A percentile compares a stretch with the other conserved stretches of the same genome.
Conservation (phyloP, 1,140 invertebrate genomes). For the Batillaria attramentaria region DNA sequence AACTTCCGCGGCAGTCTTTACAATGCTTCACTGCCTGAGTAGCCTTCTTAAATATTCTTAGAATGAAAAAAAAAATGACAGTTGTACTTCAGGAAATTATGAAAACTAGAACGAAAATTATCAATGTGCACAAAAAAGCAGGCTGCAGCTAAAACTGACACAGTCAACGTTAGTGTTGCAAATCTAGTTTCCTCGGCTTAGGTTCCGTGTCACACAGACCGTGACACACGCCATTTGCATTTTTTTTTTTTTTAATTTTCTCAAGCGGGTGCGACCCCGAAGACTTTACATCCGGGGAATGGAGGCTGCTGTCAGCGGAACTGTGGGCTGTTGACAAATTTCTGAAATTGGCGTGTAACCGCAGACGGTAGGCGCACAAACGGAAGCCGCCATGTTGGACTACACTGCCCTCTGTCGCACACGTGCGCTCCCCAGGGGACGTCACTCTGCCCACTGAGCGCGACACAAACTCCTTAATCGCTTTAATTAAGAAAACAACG, state of each 20-base stretch:
- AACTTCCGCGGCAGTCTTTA: no score
- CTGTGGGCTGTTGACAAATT: background rate
- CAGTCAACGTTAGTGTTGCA: no score
- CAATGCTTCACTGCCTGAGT: no score
- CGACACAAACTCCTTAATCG: background rate
- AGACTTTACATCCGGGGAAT: background rate
- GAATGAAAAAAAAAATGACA: no score
- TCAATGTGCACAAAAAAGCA: no score
- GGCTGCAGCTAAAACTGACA: no score
- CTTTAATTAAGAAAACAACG: conserved; percentile 20
- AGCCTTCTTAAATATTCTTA: no score
- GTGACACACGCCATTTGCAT: no score
- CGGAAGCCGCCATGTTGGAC: background rate
- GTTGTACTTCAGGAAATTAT: no score
- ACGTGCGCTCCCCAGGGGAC: background rate
- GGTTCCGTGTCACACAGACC: no score
- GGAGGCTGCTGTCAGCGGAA: conserved; percentile 1
- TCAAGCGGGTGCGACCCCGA: background rate
- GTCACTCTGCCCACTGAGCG: background rate
- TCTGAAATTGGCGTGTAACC: background rate
- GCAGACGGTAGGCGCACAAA: background rate
- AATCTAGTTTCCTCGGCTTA: no score
- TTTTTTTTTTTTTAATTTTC: background rate
- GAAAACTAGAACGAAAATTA: no score
- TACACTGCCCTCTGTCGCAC: background rate